phyloP scores from a whole-genome alignment of 2,888 invertebrate genomes.

The Melipona beecheii region DNA sequence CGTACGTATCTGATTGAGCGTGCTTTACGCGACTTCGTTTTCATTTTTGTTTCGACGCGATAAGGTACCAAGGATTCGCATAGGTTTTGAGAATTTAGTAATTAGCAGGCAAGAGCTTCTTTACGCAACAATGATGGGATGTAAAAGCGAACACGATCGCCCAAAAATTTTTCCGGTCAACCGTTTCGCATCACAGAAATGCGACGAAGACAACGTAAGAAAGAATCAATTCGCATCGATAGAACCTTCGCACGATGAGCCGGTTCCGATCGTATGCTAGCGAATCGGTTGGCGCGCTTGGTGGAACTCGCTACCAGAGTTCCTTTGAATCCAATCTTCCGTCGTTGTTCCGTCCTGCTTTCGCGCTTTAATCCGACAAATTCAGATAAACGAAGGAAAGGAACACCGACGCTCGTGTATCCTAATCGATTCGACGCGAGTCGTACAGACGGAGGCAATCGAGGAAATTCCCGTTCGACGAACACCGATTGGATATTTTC shows the following conservation, averaged over 20 bases:
- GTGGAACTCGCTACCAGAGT: slow-evolving; percentile 36
- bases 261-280: slow-evolving; percentile 45
- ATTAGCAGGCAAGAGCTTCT: neutral
- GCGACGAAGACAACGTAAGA: slow-evolving; percentile 43
- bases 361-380: slow-evolving; percentile 61
- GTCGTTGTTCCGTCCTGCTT: slow-evolving; percentile 27
- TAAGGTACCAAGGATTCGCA: neutral
- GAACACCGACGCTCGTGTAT: slow-evolving; percentile 34
- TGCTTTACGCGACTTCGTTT: neutral
- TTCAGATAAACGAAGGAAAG: slow-evolving; percentile 54
- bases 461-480: neutral
- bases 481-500: neutral
- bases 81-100: neutral
- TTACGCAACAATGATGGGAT: neutral
- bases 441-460: neutral
- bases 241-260: slow-evolving; percentile 52
- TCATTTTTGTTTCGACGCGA: slow-evolving; percentile 1
- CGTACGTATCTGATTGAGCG: too few relatives aligned
- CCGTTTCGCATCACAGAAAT: slow-evolving; percentile 9
- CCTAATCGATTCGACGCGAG: slow-evolving; percentile 13
- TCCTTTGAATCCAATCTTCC: slow-evolving; percentile 55
- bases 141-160: neutral
- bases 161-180: slow-evolving; percentile 31
- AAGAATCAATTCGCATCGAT: slow-evolving; percentile 62
- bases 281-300: slow-evolving; percentile 21